Base-by-base conservation (phyloP, 2,888 invertebrate species). In the Drosophila kanekoi region DNA sequence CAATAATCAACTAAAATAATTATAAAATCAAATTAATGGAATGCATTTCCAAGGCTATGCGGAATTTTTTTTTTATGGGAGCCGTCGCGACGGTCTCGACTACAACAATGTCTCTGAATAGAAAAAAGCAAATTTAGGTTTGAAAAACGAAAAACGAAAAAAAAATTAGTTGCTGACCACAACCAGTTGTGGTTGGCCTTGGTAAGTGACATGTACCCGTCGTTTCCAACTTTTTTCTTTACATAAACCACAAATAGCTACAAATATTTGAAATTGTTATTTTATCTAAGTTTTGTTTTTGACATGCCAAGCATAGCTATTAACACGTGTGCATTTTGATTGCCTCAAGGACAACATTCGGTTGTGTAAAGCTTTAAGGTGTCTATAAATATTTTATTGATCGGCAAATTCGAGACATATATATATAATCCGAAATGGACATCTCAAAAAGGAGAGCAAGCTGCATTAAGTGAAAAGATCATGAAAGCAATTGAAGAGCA, bases 141-240 rank as follows among this genome's bases (percentile, higher is more conserved):
- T 57, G 6, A 23, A 35, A 6, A 5, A n/a, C n/a, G n/a, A n/a
- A n/a, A n/a, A n/a, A n/a, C n/a, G n/a, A 98, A 98, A 95, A 98
- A 98, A 98, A 98, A 41, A 37, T 94, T 98, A 98, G 95, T 97
- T 98, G 94, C 96, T 98, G 94, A 97, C 97, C 93, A 97, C 98
- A 93, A 14, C 37, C 98, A 98, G 94, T 96, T 97, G 93, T 98
- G 98, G 98, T 96, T 98, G 93, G 97, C 97, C 94, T 95, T 98
- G 97, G 98, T 98, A 96, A 97, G 98, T 97, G 94, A 94, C 92
- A 92, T 92, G 92, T 92, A 92, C 92, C 92, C 92, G 90, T 83
- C 74, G 57, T 79, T 83, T 16, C 4, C n/a, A 20, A 18, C 8
- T 11, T n/a, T 28, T 23, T 53, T 23, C 23, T 33, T 65, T 44